phyloP scores from a whole-genome alignment of 2,888 invertebrate genomes.

The Platynereis dumerilii region DNA sequence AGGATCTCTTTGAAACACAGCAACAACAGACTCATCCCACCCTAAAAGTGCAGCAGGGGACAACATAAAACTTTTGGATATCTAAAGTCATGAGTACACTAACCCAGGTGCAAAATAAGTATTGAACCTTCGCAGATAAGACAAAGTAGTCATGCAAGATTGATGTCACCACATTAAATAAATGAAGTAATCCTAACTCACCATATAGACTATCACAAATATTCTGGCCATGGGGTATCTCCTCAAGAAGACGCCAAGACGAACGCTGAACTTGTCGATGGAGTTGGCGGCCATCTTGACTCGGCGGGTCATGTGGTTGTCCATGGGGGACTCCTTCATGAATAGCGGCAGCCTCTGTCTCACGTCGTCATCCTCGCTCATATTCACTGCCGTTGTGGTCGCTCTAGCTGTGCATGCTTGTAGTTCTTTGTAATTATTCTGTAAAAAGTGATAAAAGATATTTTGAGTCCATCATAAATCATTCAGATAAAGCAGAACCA shows the following conservation, averaged over 20 bases:
- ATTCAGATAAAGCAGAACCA: no score
- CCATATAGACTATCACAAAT: slow-evolving; percentile 84
- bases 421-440: slow-evolving; percentile 72
- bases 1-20: no score
- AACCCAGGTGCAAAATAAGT: no score
- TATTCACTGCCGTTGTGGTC: slow-evolving; percentile 66
- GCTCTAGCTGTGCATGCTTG: slow-evolving; percentile 68
- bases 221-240: slow-evolving; percentile 83
- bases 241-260: slow-evolving; percentile 79
- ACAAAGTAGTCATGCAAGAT: no score
- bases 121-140: no score
- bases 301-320: slow-evolving; percentile 76
- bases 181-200: slow-evolving; percentile 48
- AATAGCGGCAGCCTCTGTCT: slow-evolving; percentile 72
- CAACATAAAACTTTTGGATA: no score
- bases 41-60: no score
- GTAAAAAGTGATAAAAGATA: no score
- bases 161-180: no score
- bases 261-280: slow-evolving; percentile 78
- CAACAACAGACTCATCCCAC: no score
- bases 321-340: slow-evolving; percentile 77
- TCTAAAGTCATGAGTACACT: no score
- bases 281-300: slow-evolving; percentile 80
- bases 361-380: slow-evolving; percentile 74
- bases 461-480: no score